Evolutionary conservation across 1,140 invertebrate genomes (phyloP), one percentile per base, ranked within the genome.

Genomic region (Drosophila punjabiensis): DNA sequence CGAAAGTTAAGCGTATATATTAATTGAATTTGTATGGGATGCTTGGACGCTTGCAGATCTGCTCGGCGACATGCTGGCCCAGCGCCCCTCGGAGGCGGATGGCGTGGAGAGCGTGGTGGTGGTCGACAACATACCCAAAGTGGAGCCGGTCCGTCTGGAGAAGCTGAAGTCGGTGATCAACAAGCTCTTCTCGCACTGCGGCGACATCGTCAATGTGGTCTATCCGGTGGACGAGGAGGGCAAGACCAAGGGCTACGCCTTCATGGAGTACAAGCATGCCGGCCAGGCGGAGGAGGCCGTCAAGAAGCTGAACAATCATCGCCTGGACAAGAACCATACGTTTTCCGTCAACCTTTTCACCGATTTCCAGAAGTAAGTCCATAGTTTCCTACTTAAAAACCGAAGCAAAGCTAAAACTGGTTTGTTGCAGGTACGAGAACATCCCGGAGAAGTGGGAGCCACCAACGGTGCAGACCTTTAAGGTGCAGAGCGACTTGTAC

Each of bases 81-180:
- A 96, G 73, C 97, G 97, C 91, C 99, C 99, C 1, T 97, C 97
- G 65, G 98, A 99, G 94, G 97, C 97, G 43, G 98, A 99, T 94
- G 98, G 98, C 33, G 97, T 99, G 43, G 98, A 99, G 93, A 97
- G 96, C 82, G 97, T 99, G 10, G 96, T 99, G 87, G 97, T 99
- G 7, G 97, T 99, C 9, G 99, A 99, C 94, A 98, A 98, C 66
- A 96, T 99, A 53, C 99, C 99, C 33, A 96, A 98, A 93, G 98
- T 99, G 65, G 98, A 98, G 53, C 96, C 97, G 14, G 98, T 98
- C 60, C 95, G 98, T 50, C 93, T 99, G 32, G 97, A 98, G 52
- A 99, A 99, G 94, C 95, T 99, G 20, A 97, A 98, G 92, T 96
- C 96, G 78, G 97, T 99, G 13, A 96, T 99, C 59, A 96, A 96